These are phyloP conservation scores for Porites evermanni DNA, from an alignment of 92 coral and sea anemone species.

Conservation along the genomic window DNA sequence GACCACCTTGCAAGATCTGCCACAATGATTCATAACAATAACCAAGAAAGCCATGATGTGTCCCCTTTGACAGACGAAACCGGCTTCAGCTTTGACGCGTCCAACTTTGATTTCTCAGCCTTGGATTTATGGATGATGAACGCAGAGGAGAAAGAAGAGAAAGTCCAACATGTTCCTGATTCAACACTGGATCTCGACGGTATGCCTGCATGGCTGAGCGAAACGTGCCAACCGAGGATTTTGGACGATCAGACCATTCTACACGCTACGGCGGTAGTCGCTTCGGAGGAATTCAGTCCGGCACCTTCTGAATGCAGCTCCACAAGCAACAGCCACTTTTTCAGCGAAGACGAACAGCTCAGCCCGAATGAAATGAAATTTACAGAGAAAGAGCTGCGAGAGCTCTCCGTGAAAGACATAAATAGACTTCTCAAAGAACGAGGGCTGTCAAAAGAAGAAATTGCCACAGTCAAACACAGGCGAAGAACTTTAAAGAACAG, in stretches of 20 bases:
- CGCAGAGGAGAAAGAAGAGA: constrained; percentile 20
- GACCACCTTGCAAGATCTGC: background rate
- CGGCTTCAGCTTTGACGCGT: background rate
- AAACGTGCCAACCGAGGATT: background rate
- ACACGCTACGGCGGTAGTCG: no score
- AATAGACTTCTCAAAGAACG: constrained; percentile 65
- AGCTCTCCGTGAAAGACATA: constrained; percentile 76
- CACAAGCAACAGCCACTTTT: constrained; percentile 21
- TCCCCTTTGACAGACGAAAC: background rate
- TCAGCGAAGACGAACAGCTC: constrained; percentile 4
- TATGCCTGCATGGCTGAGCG: constrained; percentile 48
- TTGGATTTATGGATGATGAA: background rate
- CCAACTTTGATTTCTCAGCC: background rate
- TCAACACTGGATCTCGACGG: constrained; percentile 30
- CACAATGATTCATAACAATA: constrained; percentile 8
- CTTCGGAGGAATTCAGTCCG: constrained; percentile 17
- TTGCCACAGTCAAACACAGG: constrained; percentile 59
- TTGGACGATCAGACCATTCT: background rate
- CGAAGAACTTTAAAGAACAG: constrained; percentile 85
- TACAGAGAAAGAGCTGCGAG: constrained; percentile 59
- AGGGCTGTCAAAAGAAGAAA: constrained; percentile 61
- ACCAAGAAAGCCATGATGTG: background rate
- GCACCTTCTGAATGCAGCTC: constrained; percentile 32
- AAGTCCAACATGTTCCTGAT: constrained; percentile 6
- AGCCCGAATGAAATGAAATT: constrained; percentile 25